Percentiles rank a stretch among this genome's conserved stretches.
Evolutionary conservation across 2,113 vertebrate species (phyloP).

Genomic region (Ceyx melanurus): DNA sequence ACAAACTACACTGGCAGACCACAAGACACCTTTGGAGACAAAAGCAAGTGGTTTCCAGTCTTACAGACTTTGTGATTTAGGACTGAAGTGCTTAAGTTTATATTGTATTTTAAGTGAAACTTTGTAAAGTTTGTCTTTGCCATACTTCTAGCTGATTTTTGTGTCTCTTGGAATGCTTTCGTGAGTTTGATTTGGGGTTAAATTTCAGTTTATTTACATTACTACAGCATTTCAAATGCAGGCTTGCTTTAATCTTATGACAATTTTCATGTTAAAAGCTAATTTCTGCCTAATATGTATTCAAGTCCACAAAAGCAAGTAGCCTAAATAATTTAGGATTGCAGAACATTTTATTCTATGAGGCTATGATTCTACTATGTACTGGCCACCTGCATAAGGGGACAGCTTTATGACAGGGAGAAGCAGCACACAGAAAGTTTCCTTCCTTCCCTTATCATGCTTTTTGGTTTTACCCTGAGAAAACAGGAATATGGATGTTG

Average conservation of each 20-base stretch:
- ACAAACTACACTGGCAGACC: conserved; percentile 63
- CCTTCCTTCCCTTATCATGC: not conserved
- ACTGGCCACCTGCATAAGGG: not conserved
- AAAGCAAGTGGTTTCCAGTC: conserved; percentile 65
- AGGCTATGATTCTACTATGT: not conserved
- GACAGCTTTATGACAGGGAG: not conserved
- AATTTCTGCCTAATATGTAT: not conserved
- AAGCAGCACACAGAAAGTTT: not conserved
- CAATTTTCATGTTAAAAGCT: not conserved
- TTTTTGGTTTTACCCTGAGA: not conserved
- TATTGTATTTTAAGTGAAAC: not conserved
- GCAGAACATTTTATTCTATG: not conserved
- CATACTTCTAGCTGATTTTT: not conserved
- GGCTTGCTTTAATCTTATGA: not conserved
- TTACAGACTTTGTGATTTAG: conserved; percentile 58
- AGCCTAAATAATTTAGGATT: not conserved
- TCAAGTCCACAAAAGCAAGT: not conserved
- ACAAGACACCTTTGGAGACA: conserved; percentile 60
- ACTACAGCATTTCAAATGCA: not conserved
- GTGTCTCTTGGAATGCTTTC: not conserved
- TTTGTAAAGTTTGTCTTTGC: not conserved
- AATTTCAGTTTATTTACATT: not conserved
- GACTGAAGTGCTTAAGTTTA: conserved; percentile 3
- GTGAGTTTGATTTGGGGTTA: not conserved
- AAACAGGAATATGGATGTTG: not conserved